Evolutionary conservation across 2,797 vertebrate genomes (phyloP).

Genomic region (Numenius phaeopus): DNA sequence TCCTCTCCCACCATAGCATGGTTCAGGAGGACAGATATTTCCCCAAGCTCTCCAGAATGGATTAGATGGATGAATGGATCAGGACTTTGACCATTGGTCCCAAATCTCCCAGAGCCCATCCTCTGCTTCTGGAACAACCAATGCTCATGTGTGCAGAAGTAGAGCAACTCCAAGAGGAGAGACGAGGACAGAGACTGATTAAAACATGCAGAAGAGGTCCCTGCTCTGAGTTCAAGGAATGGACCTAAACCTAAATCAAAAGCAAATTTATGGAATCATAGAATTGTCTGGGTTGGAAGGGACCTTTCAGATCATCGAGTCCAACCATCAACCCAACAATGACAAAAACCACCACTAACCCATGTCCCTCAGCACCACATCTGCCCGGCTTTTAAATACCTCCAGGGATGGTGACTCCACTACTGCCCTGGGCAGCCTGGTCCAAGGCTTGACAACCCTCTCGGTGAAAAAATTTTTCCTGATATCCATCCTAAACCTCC

Average conservation of each 20-base stretch:
- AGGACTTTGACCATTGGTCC: background rate
- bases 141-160: fast-evolving
- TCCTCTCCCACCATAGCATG: background rate
- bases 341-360: no score
- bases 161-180: background rate
- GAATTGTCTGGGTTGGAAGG: no score
- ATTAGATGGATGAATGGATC: background rate
- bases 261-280: background rate
- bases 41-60: background rate
- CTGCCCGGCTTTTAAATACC: no score
- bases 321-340: no score
- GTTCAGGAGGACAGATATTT: background rate
- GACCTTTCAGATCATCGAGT: no score
- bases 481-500: no score
- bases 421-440: no score
- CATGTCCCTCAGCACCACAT: no score
- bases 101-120: background rate
- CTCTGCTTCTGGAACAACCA: background rate
- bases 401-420: no score
- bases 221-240: background rate
- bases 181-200: background rate
- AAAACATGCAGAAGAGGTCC: background rate
- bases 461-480: no score
- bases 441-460: no score
- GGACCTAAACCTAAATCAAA: background rate